Evolutionary conservation across 2,888 invertebrate species (phyloP), one percentile per base, ranked within the genome.

Genomic region (Formica aserva): DNA sequence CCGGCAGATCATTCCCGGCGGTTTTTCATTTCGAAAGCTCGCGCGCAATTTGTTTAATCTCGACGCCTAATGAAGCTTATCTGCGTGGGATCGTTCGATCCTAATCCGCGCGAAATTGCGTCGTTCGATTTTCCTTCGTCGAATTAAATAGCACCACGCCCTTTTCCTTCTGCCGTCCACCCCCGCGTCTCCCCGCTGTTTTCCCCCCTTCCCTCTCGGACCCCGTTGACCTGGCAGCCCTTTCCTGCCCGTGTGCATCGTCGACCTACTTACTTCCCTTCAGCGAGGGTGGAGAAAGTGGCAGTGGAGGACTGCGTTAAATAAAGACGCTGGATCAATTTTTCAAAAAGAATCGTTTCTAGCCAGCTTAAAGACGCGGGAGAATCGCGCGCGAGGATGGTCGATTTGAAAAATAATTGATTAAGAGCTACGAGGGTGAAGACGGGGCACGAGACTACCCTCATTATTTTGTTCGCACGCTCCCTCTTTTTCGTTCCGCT

Each of bases 21-120:
- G 71, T 89, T 87, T 88, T 87, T 86, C 86, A 86, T 89, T 89
- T 87, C 77, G 81, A 76, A 69, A 76, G 72, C 82, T 76, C 72
- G 83, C 85, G 83, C 85, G 82, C 78, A 78, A 88, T 87, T 88
- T 86, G 74, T 88, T 85, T 86, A 87, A 88, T 89, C 88, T 82
- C 78, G 67, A 26, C 63, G 85, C 29, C 78, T 89, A 89, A 89
- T 83, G 85, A 87, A 89, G 82, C 77, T 77, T 84, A 86, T 89
- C 84, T 52, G 86, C 77, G 62, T 83, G 80, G 55, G 3, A 52
- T 78, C 84, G 75, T 85, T 84, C 85, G 85, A 87, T 90, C 66
- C 87, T 87, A 86, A 88, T 86, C 85, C 88, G 69, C 60, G 77
- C 75, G 65, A 86, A 87, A 88, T 89, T 86, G 71, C 85, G 82